Percentiles rank a stretch among this genome's conserved stretches.
These are phyloP conservation scores for Ariolimax columbianus DNA, from an alignment of 2,888 invertebrate genomes.

Conservation along the genomic window DNA sequence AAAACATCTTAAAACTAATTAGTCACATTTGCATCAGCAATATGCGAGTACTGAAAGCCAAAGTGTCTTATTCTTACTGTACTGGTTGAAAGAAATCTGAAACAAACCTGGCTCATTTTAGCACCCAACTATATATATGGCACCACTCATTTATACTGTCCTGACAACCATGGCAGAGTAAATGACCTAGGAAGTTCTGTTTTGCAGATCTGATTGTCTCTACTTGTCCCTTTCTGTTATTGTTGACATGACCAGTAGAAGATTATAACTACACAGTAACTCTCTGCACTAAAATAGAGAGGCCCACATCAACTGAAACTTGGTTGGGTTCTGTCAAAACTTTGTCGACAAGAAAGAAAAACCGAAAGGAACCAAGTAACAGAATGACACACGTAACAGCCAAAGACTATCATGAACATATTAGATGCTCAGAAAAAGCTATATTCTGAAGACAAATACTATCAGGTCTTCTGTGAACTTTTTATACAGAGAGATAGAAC, in stretches of 20 bases:
- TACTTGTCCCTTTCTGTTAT: not conserved
- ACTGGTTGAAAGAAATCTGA: too few relatives aligned
- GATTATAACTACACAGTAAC: not conserved
- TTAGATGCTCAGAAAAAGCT: not conserved
- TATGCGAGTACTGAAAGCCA: too few relatives aligned
- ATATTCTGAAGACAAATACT: not conserved
- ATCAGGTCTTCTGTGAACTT: not conserved
- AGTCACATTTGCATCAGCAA: too few relatives aligned
- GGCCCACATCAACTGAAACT: not conserved
- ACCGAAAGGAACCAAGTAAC: not conserved
- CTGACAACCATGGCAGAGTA: too few relatives aligned
- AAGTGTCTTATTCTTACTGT: too few relatives aligned
- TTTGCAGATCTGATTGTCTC: not conserved
- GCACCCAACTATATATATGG: too few relatives aligned
- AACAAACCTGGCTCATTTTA: too few relatives aligned
- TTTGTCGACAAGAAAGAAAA: slow-evolving; percentile 6
- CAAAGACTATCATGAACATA: not conserved
- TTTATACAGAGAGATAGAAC: not conserved
- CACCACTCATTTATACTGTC: too few relatives aligned
- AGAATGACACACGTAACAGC: not conserved
- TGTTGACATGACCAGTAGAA: not conserved
- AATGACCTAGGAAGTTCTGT: too few relatives aligned
- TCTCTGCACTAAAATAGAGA: not conserved
- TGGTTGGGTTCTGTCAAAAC: not conserved
- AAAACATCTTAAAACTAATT: too few relatives aligned